Percentiles rank a stretch among this genome's conserved stretches.
phyloP scores from a whole-genome alignment of 2,797 vertebrate genomes.

The Sebastes nivosus region DNA sequence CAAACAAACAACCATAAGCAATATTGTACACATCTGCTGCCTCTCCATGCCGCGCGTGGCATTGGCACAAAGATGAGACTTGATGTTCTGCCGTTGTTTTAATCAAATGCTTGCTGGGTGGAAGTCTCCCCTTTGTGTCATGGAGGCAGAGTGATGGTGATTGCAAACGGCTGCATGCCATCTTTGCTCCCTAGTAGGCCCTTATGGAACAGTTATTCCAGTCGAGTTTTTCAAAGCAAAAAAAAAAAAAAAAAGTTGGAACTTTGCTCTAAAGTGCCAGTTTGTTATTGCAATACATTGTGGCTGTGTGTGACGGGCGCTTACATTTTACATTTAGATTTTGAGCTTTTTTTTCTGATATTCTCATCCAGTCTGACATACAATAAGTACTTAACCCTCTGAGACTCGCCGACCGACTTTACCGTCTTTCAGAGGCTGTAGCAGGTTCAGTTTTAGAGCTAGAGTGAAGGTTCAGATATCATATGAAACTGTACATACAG shows the following conservation, averaged over 20 bases:
- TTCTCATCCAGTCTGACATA: background rate
- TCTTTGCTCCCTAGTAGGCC: constrained; percentile 51
- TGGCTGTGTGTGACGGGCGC: background rate
- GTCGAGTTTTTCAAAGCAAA: constrained; percentile 3
- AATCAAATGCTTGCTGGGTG: constrained; percentile 73
- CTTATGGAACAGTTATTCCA: constrained; percentile 29
- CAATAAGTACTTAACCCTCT: background rate
- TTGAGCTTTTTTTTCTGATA: background rate
- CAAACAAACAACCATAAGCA: background rate
- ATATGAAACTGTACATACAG: no score
- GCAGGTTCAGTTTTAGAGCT: no score
- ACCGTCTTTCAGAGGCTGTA: no score
- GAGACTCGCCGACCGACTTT: no score
- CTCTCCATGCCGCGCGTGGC: constrained; percentile 2
- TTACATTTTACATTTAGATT: background rate
- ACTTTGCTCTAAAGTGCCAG: background rate
- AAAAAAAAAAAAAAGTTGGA: background rate
- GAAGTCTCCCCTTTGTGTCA: constrained; percentile 67
- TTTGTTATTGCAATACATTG: background rate
- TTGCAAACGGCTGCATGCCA: constrained; percentile 71
- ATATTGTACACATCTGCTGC: constrained; percentile 27
- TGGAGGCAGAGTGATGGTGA: constrained; percentile 73
- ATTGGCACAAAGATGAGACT: constrained; percentile 37
- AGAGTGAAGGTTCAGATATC: no score
- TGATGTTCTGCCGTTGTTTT: constrained; percentile 61